Base-by-base conservation (phyloP, 2,797 vertebrate species). In the Sebastes variabilis region DNA sequence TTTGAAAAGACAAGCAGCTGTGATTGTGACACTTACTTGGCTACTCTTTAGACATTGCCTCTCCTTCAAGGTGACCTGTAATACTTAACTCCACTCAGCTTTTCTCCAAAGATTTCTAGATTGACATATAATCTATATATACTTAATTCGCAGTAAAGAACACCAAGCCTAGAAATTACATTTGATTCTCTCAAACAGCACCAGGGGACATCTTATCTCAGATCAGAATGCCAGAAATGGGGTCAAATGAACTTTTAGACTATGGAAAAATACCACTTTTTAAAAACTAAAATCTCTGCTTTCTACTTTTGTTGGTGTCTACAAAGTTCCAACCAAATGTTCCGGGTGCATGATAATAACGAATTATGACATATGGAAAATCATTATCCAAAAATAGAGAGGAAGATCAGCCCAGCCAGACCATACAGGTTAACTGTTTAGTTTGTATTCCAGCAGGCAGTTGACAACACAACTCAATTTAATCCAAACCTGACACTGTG, bases 381-480 rank as follows among this genome's bases (percentile, higher is more conserved):
- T 78, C 56, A 22, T 77, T 81, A 71, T 71, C 54, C 73, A 66
- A 24, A 77, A 69, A 69, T 32, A 66, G 30, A 77, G 36, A 56
- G 55, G 30, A 55, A 24, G 59, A 49, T 14, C 59, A 56, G 42
- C 24, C 60, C 29, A 42, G 67, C 3, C 18, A 10, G 66, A 64
- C 30, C 56, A 80, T 36, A 70, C 32, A 60, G 64, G 46, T 66
- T 56, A 80, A 62, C 65, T 32, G 72, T 74, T 75, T 46, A 52
- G 54, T 79, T 29, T 69, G 72, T 27, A 54, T 62, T 61, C 58
- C 79, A 75, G 56, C 72, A 77, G 69, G 64, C 55, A 46, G 36
- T 24, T 68, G 46, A 34, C 22, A 56, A 38, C 22, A 68, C 18
- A 61, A 49, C 30, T 27, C 25, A 13, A n/a, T 62, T 55, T 36